A percentile compares a stretch with the other conserved stretches of the same genome.
These are phyloP conservation scores for Poecilia wingei DNA, from an alignment of 2,797 vertebrate genomes.

Conservation along the genomic window DNA sequence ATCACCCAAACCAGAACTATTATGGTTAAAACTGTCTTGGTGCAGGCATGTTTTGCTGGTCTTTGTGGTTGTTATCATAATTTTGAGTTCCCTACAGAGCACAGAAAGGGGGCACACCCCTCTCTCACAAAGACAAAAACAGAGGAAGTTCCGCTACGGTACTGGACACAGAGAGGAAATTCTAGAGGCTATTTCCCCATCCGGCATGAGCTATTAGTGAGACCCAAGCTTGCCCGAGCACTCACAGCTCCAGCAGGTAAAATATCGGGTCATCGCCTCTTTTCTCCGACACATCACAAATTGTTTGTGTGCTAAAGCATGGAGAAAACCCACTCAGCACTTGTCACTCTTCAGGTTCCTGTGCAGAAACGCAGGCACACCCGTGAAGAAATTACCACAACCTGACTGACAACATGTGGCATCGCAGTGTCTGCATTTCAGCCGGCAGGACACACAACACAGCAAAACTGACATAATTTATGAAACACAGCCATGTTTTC, in stretches of 20 bases:
- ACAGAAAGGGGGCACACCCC: slow-evolving; percentile 62
- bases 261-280: slow-evolving; percentile 9
- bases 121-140: slow-evolving; percentile 47
- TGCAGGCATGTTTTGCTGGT: slow-evolving; percentile 24
- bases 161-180: slow-evolving; percentile 72
- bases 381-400: slow-evolving; percentile 39
- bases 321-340: slow-evolving; percentile 1
- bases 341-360: slow-evolving; percentile 24
- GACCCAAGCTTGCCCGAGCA: background rate
- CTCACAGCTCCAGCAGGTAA: slow-evolving; percentile 19
- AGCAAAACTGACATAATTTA: background rate
- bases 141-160: slow-evolving; percentile 73
- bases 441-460: background rate
- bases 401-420: slow-evolving; percentile 5
- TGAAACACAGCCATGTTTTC: background rate
- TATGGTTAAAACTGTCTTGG: slow-evolving; percentile 3
- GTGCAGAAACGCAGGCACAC: slow-evolving; percentile 14
- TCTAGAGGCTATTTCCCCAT: slow-evolving; percentile 59
- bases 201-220: slow-evolving; percentile 20
- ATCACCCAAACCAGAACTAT: background rate
- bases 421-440: slow-evolving; percentile 1
- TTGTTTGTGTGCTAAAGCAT: slow-evolving; percentile 6
- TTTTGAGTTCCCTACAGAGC: slow-evolving; percentile 52
- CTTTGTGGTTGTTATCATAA: slow-evolving; percentile 52
- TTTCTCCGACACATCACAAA: slow-evolving; percentile 14